These are phyloP conservation scores for Andrena chrysosceles DNA, from an alignment of 2,888 invertebrate genomes.

Conservation along the genomic window DNA sequence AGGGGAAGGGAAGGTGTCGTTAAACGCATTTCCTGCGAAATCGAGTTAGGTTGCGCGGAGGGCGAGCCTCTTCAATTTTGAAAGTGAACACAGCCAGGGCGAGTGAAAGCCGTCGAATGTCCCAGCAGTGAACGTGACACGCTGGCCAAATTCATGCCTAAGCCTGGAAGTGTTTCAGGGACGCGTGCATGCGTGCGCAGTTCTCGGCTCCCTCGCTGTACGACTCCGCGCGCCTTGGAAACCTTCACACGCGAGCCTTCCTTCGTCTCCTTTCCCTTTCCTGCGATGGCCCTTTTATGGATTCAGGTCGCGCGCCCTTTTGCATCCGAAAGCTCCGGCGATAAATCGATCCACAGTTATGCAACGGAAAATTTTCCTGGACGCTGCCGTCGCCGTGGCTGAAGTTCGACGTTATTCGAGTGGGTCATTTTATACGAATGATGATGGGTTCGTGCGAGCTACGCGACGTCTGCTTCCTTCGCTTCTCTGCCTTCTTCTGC, in stretches of 20 bases:
- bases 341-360: slow-evolving; percentile 27
- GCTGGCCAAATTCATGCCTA: slow-evolving; percentile 79
- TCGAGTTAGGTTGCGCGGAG: slow-evolving; percentile 23
- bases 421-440: neutral
- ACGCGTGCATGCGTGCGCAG: slow-evolving; percentile 6
- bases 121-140: slow-evolving; percentile 78
- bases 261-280: neutral
- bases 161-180: slow-evolving; percentile 58
- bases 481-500: too few species aligned
- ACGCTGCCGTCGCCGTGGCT: neutral
- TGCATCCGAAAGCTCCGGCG: slow-evolving; percentile 16
- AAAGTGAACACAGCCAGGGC: slow-evolving; percentile 71
- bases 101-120: slow-evolving; percentile 76
- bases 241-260: slow-evolving; percentile 14
- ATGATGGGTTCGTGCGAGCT: neutral
- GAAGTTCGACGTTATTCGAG: neutral
- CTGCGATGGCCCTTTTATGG: slow-evolving; percentile 47
- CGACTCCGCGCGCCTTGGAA: neutral
- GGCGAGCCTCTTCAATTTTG: slow-evolving; percentile 60
- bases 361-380: slow-evolving; percentile 14
- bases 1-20: neutral
- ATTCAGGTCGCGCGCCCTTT: slow-evolving; percentile 49
- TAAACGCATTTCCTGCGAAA: slow-evolving; percentile 42
- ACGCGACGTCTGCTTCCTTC: too few species aligned
- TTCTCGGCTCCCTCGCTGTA: neutral